phyloP scores from a whole-genome alignment of 2,888 invertebrate genomes.

The Agonum fuliginosum region DNA sequence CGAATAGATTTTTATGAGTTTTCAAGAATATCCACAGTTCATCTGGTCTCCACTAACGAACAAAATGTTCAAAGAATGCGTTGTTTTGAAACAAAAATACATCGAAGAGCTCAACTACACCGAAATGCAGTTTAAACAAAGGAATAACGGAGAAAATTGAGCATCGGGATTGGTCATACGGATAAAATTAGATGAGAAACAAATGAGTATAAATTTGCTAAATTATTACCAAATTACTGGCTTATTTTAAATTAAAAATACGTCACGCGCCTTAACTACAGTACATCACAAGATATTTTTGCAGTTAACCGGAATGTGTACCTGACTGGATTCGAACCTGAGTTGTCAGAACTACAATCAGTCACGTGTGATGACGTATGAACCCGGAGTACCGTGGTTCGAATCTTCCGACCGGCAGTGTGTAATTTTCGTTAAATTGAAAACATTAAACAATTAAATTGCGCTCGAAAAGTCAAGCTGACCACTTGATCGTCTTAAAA shows the following conservation, averaged over 20 bases:
- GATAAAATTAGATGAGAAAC: background rate
- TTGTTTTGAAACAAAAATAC: constrained; percentile 13
- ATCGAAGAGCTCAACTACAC: background rate
- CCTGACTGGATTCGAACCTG: no score
- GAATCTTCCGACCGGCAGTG: no score
- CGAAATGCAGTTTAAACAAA: background rate
- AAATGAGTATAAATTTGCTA: background rate
- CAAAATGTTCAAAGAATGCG: constrained; percentile 21
- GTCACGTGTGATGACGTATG: no score
- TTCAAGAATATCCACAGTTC: constrained; percentile 39
- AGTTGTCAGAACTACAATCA: no score
- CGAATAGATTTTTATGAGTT: constrained; percentile 49
- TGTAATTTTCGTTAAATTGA: no score
- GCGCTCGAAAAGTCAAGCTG: no score
- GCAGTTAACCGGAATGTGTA: no score
- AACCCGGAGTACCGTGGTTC: no score
- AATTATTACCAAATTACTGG: background rate
- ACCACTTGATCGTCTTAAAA: no score
- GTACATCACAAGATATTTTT: no score
- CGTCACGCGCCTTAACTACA: no score
- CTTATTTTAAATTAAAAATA: background rate
- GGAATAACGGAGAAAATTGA: background rate
- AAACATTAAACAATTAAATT: no score
- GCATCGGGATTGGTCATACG: background rate
- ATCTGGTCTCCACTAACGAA: constrained; percentile 23